Evolutionary conservation across 2,888 invertebrate genomes (phyloP).

Genomic region (Cactoblastis cactorum): DNA sequence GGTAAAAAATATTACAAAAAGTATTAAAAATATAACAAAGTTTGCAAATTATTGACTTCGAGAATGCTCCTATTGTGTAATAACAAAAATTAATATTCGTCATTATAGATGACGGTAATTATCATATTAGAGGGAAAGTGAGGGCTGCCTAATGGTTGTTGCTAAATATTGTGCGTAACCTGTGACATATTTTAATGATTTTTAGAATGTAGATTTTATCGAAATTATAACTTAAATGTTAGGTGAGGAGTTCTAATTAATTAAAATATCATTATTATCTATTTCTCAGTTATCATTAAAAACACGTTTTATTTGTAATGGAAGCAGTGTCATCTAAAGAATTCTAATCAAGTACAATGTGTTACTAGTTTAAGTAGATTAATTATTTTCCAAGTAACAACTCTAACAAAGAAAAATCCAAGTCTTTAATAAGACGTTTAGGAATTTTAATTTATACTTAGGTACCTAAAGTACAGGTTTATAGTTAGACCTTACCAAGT

Average conservation of each 20-base stretch:
- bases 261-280: background rate
- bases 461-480: background rate
- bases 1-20: background rate
- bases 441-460: background rate
- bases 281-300: background rate
- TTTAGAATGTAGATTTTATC: background rate
- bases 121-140: constrained; percentile 29
- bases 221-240: background rate
- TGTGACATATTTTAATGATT: constrained; percentile 17
- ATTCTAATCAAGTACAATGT: background rate
- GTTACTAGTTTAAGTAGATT: background rate
- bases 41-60: background rate
- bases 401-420: background rate
- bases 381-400: background rate
- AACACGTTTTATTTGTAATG: background rate
- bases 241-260: background rate
- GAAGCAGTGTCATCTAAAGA: background rate
- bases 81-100: constrained; percentile 21
- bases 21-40: too few relatives aligned
- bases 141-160: constrained; percentile 31
- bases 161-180: constrained; percentile 25
- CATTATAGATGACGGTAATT: constrained; percentile 23
- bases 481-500: background rate
- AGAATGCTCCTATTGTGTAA: constrained; percentile 1
- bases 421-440: background rate